Percentiles rank a stretch among this genome's conserved stretches.
phyloP scores from a whole-genome alignment of 2,797 vertebrate genomes.

The Rhabdophis nuchalis region DNA sequence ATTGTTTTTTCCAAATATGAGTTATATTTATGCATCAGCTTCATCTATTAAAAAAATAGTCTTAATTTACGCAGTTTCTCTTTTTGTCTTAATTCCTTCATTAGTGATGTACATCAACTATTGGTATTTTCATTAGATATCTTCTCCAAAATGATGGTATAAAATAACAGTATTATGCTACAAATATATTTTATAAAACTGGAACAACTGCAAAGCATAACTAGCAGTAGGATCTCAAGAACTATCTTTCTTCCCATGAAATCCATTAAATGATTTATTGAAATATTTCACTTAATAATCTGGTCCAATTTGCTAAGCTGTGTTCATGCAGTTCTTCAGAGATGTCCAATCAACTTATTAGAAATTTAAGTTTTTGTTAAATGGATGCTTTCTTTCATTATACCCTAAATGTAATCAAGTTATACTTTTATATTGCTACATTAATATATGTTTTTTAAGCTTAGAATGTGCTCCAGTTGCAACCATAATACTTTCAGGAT shows the following conservation, averaged over 20 bases:
- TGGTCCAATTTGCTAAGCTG: neutral
- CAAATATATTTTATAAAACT: neutral
- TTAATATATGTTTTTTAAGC: neutral
- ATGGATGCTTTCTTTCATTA: neutral
- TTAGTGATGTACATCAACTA: neutral
- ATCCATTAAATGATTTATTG: neutral
- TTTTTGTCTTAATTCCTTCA: conserved; percentile 23
- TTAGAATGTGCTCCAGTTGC: neutral
- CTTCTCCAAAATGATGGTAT: neutral
- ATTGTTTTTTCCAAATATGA: conserved; percentile 4
- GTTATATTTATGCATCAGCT: conserved; percentile 51
- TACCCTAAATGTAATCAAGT: neutral
- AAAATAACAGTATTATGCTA: neutral
- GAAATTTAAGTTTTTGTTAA: neutral
- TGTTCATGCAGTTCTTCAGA: neutral
- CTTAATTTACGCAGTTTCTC: conserved; percentile 46
- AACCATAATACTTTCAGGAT: neutral
- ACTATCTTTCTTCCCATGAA: neutral
- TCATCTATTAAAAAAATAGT: conserved; percentile 50
- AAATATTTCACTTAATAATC: neutral
- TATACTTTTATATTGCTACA: neutral
- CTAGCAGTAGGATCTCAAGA: neutral
- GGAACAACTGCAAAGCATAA: neutral
- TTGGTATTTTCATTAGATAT: neutral
- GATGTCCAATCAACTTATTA: neutral